These are phyloP conservation scores for Digitonthophagus gazella DNA, from an alignment of 2,888 invertebrate genomes.

Conservation along the genomic window DNA sequence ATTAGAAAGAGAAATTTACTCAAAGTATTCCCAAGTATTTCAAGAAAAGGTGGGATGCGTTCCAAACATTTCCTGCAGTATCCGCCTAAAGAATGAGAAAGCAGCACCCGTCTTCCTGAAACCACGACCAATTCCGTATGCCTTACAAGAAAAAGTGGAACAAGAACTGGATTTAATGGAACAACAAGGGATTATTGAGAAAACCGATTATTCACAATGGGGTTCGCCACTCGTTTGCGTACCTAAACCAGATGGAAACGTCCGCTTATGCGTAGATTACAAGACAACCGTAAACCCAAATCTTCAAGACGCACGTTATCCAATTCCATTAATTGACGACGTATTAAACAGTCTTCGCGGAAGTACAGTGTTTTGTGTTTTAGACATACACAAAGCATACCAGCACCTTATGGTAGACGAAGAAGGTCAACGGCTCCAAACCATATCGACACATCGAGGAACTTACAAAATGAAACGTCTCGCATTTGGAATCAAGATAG, in stretches of 20 bases:
- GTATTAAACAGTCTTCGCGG: constrained; percentile 30
- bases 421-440: background rate
- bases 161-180: constrained; percentile 31
- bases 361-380: constrained; percentile 41
- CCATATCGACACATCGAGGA: background rate
- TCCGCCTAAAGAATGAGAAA: no score
- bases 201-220: constrained; percentile 33
- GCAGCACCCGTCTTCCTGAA: constrained; percentile 21
- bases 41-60: no score
- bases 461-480: background rate
- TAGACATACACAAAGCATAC: constrained; percentile 37
- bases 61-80: no score
- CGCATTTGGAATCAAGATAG: background rate
- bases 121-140: constrained; percentile 30
- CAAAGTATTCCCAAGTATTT: no score
- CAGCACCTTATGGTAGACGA: background rate
- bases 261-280: constrained; percentile 38
- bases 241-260: constrained; percentile 32
- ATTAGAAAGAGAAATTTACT: no score
- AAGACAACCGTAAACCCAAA: constrained; percentile 39
- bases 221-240: constrained; percentile 38
- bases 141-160: constrained; percentile 28
- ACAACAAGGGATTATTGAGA: constrained; percentile 32
- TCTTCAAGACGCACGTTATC: constrained; percentile 34
- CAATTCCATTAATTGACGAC: constrained; percentile 18